Percentiles rank a stretch among this genome's conserved stretches.
Conservation (phyloP, 2,888 invertebrate species). For the Dexiosoma caninum region DNA sequence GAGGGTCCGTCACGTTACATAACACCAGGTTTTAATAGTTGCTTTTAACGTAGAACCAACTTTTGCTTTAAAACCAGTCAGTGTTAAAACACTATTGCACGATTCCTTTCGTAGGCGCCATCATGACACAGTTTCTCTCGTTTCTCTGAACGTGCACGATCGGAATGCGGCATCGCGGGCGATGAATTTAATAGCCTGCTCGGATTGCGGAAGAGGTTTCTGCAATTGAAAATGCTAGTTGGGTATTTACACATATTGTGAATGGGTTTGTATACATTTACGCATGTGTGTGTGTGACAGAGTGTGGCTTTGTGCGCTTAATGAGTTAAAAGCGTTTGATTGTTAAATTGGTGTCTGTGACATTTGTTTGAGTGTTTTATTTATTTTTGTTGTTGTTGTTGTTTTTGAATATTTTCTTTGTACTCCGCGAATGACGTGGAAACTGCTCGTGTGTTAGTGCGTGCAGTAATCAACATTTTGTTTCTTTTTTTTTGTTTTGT, state of each 20-base stretch:
- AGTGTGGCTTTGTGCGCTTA: not conserved
- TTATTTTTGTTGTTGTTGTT: not conserved
- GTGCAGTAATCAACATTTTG: not conserved
- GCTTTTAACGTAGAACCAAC: too few relatives aligned
- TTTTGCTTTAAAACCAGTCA: too few relatives aligned
- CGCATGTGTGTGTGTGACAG: not conserved
- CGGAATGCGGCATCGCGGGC: too few relatives aligned
- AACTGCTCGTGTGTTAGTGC: not conserved
- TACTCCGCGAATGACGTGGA: constrained; percentile 22
- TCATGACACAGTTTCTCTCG: too few relatives aligned
- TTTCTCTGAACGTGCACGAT: too few relatives aligned
- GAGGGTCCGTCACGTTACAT: too few relatives aligned
- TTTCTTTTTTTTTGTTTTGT: not conserved
- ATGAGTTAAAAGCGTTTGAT: constrained; percentile 53
- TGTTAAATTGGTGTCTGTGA: constrained; percentile 61
- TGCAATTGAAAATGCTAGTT: too few relatives aligned
- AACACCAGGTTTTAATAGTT: too few relatives aligned
- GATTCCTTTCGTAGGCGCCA: too few relatives aligned
- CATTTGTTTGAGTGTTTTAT: constrained; percentile 44
- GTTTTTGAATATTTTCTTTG: constrained; percentile 9
- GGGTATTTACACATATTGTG: not conserved
- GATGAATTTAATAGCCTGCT: too few relatives aligned
- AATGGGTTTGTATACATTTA: not conserved
- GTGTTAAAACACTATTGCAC: too few relatives aligned
- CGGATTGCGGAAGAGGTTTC: too few relatives aligned